These are phyloP conservation scores for Peucedramus taeniatus DNA, from an alignment of 2,113 vertebrate genomes.

Conservation along the genomic window DNA sequence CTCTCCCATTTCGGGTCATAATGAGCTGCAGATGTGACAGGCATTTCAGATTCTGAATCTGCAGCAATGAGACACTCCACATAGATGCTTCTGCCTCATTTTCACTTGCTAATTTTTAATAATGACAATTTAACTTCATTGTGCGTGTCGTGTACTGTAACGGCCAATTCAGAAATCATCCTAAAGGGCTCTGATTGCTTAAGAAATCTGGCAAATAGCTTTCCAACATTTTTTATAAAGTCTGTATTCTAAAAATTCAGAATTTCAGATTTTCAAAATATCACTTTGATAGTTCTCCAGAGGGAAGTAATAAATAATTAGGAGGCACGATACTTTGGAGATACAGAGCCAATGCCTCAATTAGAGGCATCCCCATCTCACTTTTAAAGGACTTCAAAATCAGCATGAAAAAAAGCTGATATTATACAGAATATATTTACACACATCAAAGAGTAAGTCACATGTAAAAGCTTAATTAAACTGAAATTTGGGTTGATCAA, in stretches of 20 bases:
- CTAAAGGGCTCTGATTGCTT: conserved; percentile 47
- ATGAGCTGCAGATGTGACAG: conserved; percentile 22
- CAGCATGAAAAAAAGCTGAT: background rate
- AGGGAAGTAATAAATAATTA: conserved; percentile 54
- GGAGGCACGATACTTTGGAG: background rate
- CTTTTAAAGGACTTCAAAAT: conserved; percentile 47
- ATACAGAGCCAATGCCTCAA: conserved; percentile 30
- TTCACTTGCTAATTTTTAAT: conserved; percentile 58
- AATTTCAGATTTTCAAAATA: background rate
- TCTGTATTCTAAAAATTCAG: background rate
- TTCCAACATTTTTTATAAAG: conserved; percentile 2
- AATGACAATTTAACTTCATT: conserved; percentile 52
- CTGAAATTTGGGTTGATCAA: conserved; percentile 35
- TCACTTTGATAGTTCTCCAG: conserved; percentile 26
- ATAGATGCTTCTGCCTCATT: conserved; percentile 15
- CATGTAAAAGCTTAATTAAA: conserved; percentile 55
- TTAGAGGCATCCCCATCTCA: conserved; percentile 30
- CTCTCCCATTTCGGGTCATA: conserved; percentile 8
- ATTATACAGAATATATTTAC: conserved; percentile 48
- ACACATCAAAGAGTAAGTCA: conserved; percentile 49
- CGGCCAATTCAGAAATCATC: conserved; percentile 17
- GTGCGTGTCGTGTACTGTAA: background rate
- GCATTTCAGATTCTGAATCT: background rate
- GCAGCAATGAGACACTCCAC: background rate
- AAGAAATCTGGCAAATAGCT: conserved; percentile 43